Percentiles rank a stretch among this genome's conserved stretches.
Conservation (phyloP, 2,888 invertebrate genomes). For the Caenorhabditis wallacei region DNA sequence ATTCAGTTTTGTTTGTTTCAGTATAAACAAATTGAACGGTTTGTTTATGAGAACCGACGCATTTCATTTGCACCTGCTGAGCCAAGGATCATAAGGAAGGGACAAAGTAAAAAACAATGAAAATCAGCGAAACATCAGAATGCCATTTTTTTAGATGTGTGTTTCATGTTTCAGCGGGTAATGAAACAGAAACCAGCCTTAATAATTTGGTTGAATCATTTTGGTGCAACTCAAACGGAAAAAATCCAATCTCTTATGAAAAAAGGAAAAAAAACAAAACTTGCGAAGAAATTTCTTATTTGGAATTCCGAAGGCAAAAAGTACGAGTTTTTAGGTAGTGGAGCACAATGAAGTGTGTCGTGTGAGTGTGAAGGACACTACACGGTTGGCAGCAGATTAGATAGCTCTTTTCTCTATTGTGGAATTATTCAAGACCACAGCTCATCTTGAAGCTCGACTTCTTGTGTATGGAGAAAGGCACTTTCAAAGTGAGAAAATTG, state of each 20-base stretch:
- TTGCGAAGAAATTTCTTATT: conserved; percentile 20
- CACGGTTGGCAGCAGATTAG: conserved; percentile 58
- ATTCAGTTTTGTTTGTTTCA: conserved; percentile 14
- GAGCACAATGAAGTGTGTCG: conserved; percentile 55
- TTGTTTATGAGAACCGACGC: conserved; percentile 45
- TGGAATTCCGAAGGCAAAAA: conserved; percentile 41
- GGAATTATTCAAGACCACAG: conserved; percentile 54
- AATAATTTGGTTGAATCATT: not conserved
- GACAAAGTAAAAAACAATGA: conserved; percentile 25
- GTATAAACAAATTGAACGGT: conserved; percentile 48
- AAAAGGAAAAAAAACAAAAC: conserved; percentile 9
- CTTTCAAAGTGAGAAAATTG: conserved; percentile 32
- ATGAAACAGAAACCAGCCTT: not conserved
- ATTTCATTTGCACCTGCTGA: conserved; percentile 24
- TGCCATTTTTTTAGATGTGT: conserved; percentile 1
- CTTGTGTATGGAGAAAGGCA: conserved; percentile 35
- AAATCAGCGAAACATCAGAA: conserved; percentile 13
- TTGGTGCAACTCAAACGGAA: conserved; percentile 23
- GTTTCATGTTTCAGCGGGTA: not conserved
- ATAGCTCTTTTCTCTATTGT: conserved; percentile 43
- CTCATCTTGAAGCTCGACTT: conserved; percentile 34
- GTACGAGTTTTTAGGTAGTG: conserved; percentile 13
- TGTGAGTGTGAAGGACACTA: conserved; percentile 45
- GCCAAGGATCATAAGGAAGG: conserved; percentile 17
- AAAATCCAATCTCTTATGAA: not conserved